Evolutionary conservation across 2,113 vertebrate genomes (phyloP).

Genomic region (Lota lota): DNA sequence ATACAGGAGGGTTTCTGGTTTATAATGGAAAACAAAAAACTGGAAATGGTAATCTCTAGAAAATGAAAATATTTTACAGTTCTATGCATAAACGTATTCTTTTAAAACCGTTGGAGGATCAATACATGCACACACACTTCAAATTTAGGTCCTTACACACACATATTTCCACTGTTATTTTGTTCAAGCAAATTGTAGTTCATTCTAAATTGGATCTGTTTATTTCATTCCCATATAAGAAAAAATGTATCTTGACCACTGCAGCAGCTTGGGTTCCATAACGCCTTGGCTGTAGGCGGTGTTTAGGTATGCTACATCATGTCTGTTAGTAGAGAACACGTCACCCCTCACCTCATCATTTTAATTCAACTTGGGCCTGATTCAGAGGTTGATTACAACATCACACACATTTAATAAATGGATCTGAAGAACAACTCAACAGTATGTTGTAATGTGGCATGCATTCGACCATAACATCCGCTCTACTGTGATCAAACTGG

Average conservation of each 20-base stretch:
- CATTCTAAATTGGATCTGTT: slow-evolving; percentile 9
- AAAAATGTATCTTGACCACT: too few relatives aligned
- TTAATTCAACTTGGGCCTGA: slow-evolving; percentile 22
- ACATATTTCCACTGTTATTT: slow-evolving; percentile 5
- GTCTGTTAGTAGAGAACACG: slow-evolving; percentile 18
- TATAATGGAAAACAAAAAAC: slow-evolving; percentile 45
- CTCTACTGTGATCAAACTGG: neutral
- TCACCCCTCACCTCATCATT: neutral
- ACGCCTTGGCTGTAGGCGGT: slow-evolving; percentile 21
- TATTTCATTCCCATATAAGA: slow-evolving; percentile 8
- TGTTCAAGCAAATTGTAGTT: slow-evolving; percentile 10
- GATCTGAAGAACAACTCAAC: neutral
- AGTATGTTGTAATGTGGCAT: neutral
- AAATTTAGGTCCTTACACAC: slow-evolving; percentile 24
- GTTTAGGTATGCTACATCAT: slow-evolving; percentile 55
- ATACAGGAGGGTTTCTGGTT: slow-evolving; percentile 35
- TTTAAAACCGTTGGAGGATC: slow-evolving; percentile 19
- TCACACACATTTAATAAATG: neutral
- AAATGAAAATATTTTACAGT: slow-evolving; percentile 27
- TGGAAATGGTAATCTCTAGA: neutral
- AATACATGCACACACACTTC: slow-evolving; percentile 31
- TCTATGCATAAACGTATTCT: slow-evolving; percentile 35
- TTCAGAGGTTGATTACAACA: neutral
- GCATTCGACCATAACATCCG: neutral
- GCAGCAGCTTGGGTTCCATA: slow-evolving; percentile 29